These are phyloP conservation scores for Ichneumon xanthorius DNA, from an alignment of 2,888 invertebrate species.

Conservation along the genomic window DNA sequence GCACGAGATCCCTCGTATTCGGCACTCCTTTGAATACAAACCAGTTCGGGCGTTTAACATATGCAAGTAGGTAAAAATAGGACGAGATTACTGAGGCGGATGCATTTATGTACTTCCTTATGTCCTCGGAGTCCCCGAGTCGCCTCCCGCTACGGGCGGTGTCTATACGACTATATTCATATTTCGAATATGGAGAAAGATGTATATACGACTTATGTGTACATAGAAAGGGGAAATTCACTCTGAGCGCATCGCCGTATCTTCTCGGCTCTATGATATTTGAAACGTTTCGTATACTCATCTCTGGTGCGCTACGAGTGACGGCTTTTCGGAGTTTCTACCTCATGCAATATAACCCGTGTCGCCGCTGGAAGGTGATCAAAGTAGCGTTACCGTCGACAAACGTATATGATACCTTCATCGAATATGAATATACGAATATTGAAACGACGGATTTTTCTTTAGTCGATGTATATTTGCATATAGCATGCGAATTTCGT, in stretches of 20 bases:
- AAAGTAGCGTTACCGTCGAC: slow-evolving; percentile 2
- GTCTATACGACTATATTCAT: slow-evolving; percentile 15
- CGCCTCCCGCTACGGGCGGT: neutral
- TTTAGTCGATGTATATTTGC: neutral
- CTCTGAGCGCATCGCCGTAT: slow-evolving; percentile 27
- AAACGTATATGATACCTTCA: neutral
- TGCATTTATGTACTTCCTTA: slow-evolving; percentile 58
- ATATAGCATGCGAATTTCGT: neutral
- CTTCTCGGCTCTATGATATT: slow-evolving; percentile 27
- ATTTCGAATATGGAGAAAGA: neutral
- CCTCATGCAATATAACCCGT: neutral
- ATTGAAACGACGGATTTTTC: neutral
- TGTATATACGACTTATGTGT: neutral
- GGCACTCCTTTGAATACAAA: slow-evolving; percentile 63
- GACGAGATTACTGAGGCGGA: slow-evolving; percentile 36
- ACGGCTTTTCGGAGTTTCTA: slow-evolving; percentile 24
- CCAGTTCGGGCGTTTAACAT: slow-evolving; percentile 64
- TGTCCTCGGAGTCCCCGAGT: slow-evolving; percentile 25
- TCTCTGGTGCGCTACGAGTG: neutral
- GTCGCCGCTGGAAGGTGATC: neutral
- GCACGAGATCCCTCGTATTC: slow-evolving; percentile 45
- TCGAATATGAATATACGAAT: neutral
- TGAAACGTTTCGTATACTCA: slow-evolving; percentile 32
- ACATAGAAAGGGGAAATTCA: slow-evolving; percentile 18
- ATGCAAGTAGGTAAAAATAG: slow-evolving; percentile 56